Percentiles rank a stretch among this genome's conserved stretches.
These are phyloP conservation scores for Clarias batrachus DNA, from an alignment of 2,113 vertebrate species.

Conservation along the genomic window DNA sequence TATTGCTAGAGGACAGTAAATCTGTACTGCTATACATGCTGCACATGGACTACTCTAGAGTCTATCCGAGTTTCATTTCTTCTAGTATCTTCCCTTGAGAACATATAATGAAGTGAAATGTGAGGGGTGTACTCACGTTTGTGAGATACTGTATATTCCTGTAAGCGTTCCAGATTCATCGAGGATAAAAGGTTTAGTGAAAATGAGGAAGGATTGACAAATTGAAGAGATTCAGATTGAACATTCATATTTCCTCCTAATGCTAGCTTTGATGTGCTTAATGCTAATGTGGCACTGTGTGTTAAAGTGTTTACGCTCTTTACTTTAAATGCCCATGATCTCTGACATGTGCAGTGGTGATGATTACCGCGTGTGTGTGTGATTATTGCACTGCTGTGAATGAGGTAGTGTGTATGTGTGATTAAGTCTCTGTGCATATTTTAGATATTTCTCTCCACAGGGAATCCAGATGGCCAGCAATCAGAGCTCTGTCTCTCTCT, in stretches of 20 bases:
- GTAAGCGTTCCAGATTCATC: background rate
- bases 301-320: background rate
- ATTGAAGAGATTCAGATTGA: background rate
- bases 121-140: too few relatives aligned
- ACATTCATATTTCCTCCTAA: background rate
- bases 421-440: constrained; percentile 13
- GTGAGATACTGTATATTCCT: too few relatives aligned
- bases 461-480: constrained; percentile 34
- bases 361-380: constrained; percentile 1
- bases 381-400: constrained; percentile 9
- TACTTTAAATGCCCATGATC: background rate
- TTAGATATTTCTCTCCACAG: background rate
- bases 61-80: too few relatives aligned
- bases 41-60: too few relatives aligned
- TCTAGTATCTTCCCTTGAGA: too few relatives aligned
- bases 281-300: background rate
- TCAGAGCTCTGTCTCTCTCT: constrained; percentile 1
- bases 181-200: background rate
- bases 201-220: background rate
- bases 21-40: too few relatives aligned
- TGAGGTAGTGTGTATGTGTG: constrained; percentile 34
- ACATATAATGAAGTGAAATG: too few relatives aligned
- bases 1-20: too few relatives aligned
- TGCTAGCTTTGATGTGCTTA: background rate
- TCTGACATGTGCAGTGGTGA: background rate